Base-by-base conservation (phyloP, 2,888 invertebrate genomes). In the Phalera bucephala region DNA sequence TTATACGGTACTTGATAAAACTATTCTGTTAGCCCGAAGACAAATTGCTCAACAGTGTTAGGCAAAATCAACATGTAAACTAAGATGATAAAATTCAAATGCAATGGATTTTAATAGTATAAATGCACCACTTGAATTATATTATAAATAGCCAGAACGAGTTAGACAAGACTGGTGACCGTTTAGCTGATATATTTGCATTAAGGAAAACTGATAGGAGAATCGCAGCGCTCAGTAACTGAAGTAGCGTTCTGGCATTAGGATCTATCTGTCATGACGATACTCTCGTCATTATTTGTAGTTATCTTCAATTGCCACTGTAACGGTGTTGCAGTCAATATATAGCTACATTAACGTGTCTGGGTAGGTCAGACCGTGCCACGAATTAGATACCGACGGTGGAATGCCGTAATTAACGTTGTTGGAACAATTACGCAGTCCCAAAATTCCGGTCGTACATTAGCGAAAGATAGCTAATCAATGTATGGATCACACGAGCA, bases 391-490 rank as follows among this genome's bases (percentile, higher is more conserved):
- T 51, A 56, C 65, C 52, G 43, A 49, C 54, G 51, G 62, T 57
- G 55, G 50, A 60, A 51, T 55, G 54, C 48, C 47, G 52, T 68
- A 85, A 86, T 85, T 84, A 86, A 73, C 83, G 68, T 67, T 70
- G 66, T 55, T 64, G 48, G 69, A 82, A 70, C 80, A 86, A 85
- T 87, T 82, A 84, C 64, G 60, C 60, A 57, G 57, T 70, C 63
- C 67, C 61, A 60, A 74, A 66, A 65, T 72, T 64, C 64, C 55
- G 59, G 48, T 51, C 52, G 41, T 45, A 40, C 55, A 79, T 85
- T 86, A 84, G 75, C 78, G 58, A 45, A 64, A 48, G 45, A 49
- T 60, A 44, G 74, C 79, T 83, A 85, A 76, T 75, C 57, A 56
- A 45, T 34, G 33, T 36, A 51, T 40, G 38, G 43, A 51, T 59